These are phyloP conservation scores for Nerophis ophidion DNA, from an alignment of 2,113 vertebrate genomes.

Conservation along the genomic window DNA sequence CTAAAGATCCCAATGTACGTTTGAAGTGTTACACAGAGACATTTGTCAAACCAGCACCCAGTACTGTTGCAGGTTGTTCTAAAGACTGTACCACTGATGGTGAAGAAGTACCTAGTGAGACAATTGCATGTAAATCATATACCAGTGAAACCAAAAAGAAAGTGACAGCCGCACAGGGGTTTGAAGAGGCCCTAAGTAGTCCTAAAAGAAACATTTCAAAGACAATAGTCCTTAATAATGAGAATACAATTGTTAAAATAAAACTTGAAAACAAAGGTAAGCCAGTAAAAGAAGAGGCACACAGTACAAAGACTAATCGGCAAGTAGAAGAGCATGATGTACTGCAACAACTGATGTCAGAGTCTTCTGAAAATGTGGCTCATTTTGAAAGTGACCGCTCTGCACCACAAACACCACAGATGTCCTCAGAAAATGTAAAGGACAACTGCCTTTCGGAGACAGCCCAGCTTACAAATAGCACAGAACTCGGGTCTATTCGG, in stretches of 20 bases:
- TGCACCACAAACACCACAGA: constrained; percentile 12
- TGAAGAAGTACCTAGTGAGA: not conserved
- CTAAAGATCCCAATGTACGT: constrained; percentile 11
- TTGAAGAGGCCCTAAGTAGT: not conserved
- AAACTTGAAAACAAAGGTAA: not conserved
- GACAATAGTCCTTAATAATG: not conserved
- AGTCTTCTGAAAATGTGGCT: not conserved
- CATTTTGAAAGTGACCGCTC: not conserved
- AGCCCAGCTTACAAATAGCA: constrained; percentile 2
- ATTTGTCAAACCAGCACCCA: constrained; percentile 1
- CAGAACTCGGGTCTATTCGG: constrained; percentile 12
- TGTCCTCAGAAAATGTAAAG: not conserved
- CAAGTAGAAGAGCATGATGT: not conserved
- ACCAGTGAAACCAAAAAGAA: constrained; percentile 4
- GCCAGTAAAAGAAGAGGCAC: not conserved
- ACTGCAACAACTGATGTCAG: constrained; percentile 5
- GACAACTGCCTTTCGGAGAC: constrained; percentile 4
- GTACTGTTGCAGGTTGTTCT: not conserved
- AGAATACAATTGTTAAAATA: not conserved
- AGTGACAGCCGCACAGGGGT: not conserved
- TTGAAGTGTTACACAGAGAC: not conserved
- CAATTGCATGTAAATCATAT: constrained; percentile 1
- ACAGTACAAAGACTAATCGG: not conserved
- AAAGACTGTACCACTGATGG: constrained; percentile 4
- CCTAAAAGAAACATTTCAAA: constrained; percentile 11